A percentile compares a stretch with the other conserved stretches of the same genome.
Conservation (phyloP, 2,888 invertebrate species). For the Idaea dimidiata region DNA sequence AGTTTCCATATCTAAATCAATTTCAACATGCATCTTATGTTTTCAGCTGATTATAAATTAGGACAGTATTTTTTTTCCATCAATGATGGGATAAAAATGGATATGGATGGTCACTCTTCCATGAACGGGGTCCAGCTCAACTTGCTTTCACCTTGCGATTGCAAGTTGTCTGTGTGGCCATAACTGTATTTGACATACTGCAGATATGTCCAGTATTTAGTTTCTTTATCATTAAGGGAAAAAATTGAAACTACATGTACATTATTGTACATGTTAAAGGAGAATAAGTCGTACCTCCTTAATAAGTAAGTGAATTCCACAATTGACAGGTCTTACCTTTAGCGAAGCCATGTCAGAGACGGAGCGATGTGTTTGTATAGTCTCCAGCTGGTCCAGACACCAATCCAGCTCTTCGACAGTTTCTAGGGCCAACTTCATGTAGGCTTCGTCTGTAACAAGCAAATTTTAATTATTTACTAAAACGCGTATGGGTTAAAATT, state of each 20-base stretch:
- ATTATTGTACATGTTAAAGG: neutral
- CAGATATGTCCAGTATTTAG: conserved; percentile 5
- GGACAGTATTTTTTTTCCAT: too few species aligned
- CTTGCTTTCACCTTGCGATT: too few species aligned
- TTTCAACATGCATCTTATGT: neutral
- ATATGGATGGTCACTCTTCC: too few species aligned
- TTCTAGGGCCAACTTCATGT: conserved; percentile 96
- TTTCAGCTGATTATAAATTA: too few species aligned
- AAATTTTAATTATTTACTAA: conserved; percentile 18
- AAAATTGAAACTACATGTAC: too few species aligned
- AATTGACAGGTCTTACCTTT: conserved; percentile 85
- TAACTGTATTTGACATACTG: too few species aligned
- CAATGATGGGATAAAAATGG: too few species aligned
- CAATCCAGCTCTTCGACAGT: conserved; percentile 99
- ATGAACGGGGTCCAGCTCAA: too few species aligned
- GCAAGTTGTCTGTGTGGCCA: too few species aligned
- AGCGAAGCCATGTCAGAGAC: conserved; percentile 99
- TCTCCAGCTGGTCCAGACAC: conserved; percentile 99
- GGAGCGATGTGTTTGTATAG: conserved; percentile 99
- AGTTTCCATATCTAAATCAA: neutral
- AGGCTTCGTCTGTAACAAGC: conserved; percentile 89
- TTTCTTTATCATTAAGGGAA: conserved; percentile 11
- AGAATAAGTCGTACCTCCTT: neutral
- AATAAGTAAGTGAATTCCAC: neutral
- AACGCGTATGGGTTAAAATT: too few species aligned